Base-by-base conservation (phyloP, 2,888 invertebrate genomes). In the Gasteruption jaculator region DNA sequence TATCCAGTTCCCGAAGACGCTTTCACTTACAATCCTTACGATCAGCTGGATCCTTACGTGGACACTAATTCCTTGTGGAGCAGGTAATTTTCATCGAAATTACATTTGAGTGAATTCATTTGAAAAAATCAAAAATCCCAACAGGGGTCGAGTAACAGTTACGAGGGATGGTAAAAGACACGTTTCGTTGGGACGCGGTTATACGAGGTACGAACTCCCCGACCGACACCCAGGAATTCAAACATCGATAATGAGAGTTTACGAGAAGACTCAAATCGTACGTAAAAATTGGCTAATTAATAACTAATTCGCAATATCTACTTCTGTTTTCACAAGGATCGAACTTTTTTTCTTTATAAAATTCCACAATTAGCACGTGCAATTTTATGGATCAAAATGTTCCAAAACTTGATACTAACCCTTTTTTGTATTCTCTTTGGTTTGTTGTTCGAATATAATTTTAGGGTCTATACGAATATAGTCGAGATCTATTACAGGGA, bases 111-210 rank as follows among this genome's bases (percentile, higher is more conserved):
- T 35, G 6, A 16, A 36, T 27, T 7, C 4, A 30, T 10, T 27
- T 11, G 12, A n/a, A 39, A 22, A 27, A 35, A 12, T 20, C 36
- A 22, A 22, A 19, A 27, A 22, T 38, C 14, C 12, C 12, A 32
- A 32, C 20, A 65, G 68, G 37, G 66, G 64, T 5, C 44, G 45
- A 3, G n/a, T 58, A 10, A 50, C 44, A n/a, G 27, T 62, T 11
- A 54, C 60, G 1, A 42, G 34, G 19, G 57, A 61, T 47, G 68
- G 68, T 7, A 61, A 52, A 20, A 55, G 63, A 42, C 61, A 55
- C 10, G 59, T 70, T n/a, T 49, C 58, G 3, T 41, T 54, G 46
- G 70, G 70, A n/a, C 60, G 70, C 20, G 69, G 70, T 1, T 60
- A 58, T 24, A 63, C 60, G 1, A 42, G 38, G 10, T 68, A 67